These are phyloP conservation scores for Aphelenchoides avenae DNA, from an alignment of 1,140 invertebrate species.

Conservation along the genomic window DNA sequence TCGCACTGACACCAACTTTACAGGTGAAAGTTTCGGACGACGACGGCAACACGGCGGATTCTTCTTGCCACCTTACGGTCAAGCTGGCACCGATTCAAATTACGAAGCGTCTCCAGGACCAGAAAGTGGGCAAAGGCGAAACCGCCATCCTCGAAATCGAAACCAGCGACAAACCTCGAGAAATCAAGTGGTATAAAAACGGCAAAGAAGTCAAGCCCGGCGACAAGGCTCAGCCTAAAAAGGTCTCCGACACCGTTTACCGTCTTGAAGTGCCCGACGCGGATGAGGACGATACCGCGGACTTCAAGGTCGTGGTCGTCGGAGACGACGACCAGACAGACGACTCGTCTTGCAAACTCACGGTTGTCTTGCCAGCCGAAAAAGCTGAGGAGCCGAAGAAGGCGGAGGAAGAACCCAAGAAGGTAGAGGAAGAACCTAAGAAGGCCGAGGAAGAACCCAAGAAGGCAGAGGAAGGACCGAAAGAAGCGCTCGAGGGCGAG, in stretches of 20 bases:
- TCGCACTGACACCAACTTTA: no score
- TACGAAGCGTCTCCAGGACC: conserved; percentile 43
- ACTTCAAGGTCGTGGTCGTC: conserved; percentile 54
- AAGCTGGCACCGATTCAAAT: conserved; percentile 28
- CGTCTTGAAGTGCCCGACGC: conserved; percentile 58
- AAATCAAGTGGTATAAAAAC: conserved; percentile 58
- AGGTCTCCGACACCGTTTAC: conserved; percentile 60
- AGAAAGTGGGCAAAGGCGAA: conserved; percentile 36
- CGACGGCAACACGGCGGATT: conserved; percentile 69
- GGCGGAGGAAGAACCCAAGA: no score
- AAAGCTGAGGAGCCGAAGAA: conserved; percentile 37
- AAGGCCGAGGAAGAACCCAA: conserved; percentile 21
- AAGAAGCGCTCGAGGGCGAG: no score
- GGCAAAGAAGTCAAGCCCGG: conserved; percentile 44
- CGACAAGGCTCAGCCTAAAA: conserved; percentile 54
- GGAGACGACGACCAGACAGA: conserved; percentile 65
- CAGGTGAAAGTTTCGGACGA: conserved; percentile 35
- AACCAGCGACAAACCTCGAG: conserved; percentile 45
- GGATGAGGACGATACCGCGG: conserved; percentile 56
- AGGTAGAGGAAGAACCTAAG: no score
- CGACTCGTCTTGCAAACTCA: conserved; percentile 44
- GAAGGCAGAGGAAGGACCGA: conserved; percentile 29
- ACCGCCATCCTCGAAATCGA: conserved; percentile 42
- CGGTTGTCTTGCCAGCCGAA: conserved; percentile 33
- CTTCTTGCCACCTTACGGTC: conserved; percentile 49